Base-by-base conservation (phyloP, 2,113 vertebrate species). In the Puma concolor region DNA sequence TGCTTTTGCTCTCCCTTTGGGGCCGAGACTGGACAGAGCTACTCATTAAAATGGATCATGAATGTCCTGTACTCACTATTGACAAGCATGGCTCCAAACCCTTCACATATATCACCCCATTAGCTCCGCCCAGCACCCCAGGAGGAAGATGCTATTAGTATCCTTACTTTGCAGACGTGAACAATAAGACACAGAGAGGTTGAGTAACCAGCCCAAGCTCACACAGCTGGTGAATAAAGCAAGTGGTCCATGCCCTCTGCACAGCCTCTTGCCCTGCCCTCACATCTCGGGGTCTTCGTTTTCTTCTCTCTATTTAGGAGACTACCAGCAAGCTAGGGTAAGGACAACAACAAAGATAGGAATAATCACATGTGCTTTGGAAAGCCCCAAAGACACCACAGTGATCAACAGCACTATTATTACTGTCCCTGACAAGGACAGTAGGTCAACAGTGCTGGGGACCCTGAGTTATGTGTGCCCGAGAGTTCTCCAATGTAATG, bases 201-300 rank as follows among this genome's bases (percentile, higher is more conserved):
- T 41, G 44, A 66, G 52, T 15, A 52, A 79, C 13, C 1, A 66
- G 60, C 36, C 57, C 72, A 25, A 74, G 41, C 72, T 17, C 79
- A 71, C 67, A 23, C 64, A 94, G 82, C 12, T 8, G 25, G 41
- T 17, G 66, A 94, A 11, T 1, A 15, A 38, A 63, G 9, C 5
- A 4, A 4, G n/a, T 9, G 33, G 44, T 13, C 16, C 12, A 17
- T 3, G 4, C 7, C 27, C 29, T 9, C 3, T 2, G 12, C 15
- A 0, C 0, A 38, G 6, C 38, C 36, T 48, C 23, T 48, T 33
- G 27, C 52, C 7, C 16, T 48, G 5, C 25, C 4, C 38, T 81
- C 16, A 4, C 7, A 44, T 36, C 21, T 4, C 19, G 8, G 4
- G 21, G 10, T 3, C 54, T 31, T 83, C 1, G 11, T 60, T 92